Evolutionary conservation across 2,888 invertebrate species (phyloP).

Genomic region (Machimus rusticus): DNA sequence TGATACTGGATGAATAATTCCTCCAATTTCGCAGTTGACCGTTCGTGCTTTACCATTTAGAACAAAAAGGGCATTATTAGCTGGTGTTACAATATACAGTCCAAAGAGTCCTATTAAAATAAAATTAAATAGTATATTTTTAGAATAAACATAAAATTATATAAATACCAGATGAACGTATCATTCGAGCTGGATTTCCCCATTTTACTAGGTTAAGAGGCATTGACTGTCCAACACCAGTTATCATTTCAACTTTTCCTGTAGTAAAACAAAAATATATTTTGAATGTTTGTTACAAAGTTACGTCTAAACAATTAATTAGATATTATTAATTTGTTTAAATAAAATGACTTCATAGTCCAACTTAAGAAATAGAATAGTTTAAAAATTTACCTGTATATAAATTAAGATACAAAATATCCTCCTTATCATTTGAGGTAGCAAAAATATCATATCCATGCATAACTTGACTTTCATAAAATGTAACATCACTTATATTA

Average conservation of each 20-base stretch:
- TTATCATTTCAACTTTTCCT: constrained; percentile 80
- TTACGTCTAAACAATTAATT: too few species aligned
- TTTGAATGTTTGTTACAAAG: neutral
- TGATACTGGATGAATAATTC: constrained; percentile 71
- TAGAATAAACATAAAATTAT: too few species aligned
- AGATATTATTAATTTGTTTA: too few species aligned
- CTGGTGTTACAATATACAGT: constrained; percentile 76
- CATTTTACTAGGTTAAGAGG: constrained; percentile 67
- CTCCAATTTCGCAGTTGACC: constrained; percentile 78
- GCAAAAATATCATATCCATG: constrained; percentile 79
- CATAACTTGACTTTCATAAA: constrained; percentile 74
- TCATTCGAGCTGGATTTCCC: constrained; percentile 72
- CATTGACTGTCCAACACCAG: constrained; percentile 73
- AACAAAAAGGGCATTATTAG: constrained; percentile 74
- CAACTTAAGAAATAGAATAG: too few species aligned
- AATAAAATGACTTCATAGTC: too few species aligned
- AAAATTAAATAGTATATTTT: neutral
- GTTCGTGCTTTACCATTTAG: constrained; percentile 75
- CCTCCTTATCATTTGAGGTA: constrained; percentile 74
- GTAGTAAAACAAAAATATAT: neutral
- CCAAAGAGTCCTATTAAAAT: constrained; percentile 70
- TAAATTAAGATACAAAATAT: constrained; percentile 75
- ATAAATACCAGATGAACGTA: constrained; percentile 67
- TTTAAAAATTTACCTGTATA: constrained; percentile 65
- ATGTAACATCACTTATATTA: constrained; percentile 75